These are phyloP conservation scores for Drosophila stalkeri DNA, from an alignment of 2,888 invertebrate species.

Conservation along the genomic window DNA sequence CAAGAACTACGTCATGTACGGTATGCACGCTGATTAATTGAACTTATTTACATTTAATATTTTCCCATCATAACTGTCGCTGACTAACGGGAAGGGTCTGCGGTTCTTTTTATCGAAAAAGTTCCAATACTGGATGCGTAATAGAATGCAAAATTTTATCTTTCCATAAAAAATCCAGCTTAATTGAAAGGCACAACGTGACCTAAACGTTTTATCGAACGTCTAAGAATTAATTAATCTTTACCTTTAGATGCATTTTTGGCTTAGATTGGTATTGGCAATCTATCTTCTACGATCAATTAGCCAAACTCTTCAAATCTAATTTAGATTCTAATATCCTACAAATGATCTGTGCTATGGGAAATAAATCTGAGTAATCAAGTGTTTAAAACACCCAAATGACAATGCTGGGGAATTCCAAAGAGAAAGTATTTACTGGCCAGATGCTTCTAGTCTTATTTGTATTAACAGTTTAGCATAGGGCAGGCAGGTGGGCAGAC, in stretches of 20 bases:
- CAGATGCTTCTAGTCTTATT: constrained; percentile 12
- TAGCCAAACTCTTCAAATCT: neutral
- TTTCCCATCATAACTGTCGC: constrained; percentile 26
- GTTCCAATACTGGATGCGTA: neutral
- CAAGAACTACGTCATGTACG: constrained; percentile 52
- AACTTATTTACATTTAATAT: constrained; percentile 58
- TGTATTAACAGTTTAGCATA: constrained; percentile 14
- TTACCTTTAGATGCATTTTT: neutral
- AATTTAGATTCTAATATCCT: neutral
- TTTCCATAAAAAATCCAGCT: neutral
- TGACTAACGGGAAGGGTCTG: constrained; percentile 54
- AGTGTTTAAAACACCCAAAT: neutral
- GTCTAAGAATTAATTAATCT: neutral
- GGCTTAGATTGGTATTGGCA: neutral
- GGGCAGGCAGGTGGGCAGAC: neutral
- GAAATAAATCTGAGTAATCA: constrained; percentile 10
- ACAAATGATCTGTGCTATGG: neutral
- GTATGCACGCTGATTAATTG: constrained; percentile 61
- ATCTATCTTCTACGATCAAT: neutral
- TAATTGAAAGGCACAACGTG: no score
- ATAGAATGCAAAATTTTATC: neutral
- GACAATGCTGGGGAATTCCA: constrained; percentile 16
- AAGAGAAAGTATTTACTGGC: constrained; percentile 31
- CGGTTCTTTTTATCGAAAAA: constrained; percentile 11
- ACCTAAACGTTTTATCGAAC: neutral